phyloP scores from a whole-genome alignment of 2,888 invertebrate genomes.

The Protophormia terraenovae region DNA sequence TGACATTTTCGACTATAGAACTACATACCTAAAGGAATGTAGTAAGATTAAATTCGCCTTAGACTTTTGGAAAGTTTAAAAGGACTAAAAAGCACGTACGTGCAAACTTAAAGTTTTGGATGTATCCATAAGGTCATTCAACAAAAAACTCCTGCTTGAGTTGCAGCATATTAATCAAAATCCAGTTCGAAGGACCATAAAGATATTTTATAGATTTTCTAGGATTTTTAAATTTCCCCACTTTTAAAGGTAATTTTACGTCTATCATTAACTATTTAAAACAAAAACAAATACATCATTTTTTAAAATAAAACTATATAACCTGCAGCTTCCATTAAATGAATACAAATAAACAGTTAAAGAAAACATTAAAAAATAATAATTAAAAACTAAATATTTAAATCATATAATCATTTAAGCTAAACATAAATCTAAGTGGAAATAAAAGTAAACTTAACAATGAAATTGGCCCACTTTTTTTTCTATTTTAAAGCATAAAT shows the following conservation, averaged over 20 bases:
- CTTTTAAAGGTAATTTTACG: conserved; percentile 5
- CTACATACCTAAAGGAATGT: no score
- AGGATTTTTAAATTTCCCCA: background rate
- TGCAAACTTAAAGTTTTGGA: no score
- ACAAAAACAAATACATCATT: conserved; percentile 13
- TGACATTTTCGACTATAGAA: no score
- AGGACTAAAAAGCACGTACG: no score
- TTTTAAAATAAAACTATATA: conserved; percentile 43
- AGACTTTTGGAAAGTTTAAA: no score
- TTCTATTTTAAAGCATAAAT: background rate
- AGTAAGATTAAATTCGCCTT: no score
- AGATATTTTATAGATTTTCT: background rate
- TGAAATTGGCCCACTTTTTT: no score
- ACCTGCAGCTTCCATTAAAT: conserved; percentile 60
- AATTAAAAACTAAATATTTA: background rate
- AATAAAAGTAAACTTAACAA: background rate
- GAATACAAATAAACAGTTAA: conserved; percentile 41
- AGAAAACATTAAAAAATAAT: background rate
- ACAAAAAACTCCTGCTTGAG: no score
- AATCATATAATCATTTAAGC: background rate
- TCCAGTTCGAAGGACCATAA: no score
- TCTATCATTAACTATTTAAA: background rate
- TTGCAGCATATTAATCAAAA: no score
- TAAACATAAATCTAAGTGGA: background rate
- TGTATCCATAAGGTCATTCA: no score